Evolutionary conservation across 2,113 vertebrate genomes (phyloP), one percentile per base, ranked within the genome.

Genomic region (Hiodon alosoides): DNA sequence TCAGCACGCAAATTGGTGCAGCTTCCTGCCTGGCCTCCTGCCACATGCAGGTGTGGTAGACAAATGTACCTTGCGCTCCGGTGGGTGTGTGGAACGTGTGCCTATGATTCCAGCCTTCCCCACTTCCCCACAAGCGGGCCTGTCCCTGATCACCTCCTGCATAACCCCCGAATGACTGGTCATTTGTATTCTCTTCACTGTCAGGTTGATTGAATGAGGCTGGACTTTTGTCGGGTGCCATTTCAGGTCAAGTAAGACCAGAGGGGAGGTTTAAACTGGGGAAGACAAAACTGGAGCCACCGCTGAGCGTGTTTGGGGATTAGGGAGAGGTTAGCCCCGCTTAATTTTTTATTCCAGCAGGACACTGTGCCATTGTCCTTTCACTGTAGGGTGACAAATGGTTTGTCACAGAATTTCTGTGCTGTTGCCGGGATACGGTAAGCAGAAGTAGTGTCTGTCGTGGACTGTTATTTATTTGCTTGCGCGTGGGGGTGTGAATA

Each of bases 221-320:
- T 31, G 31, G 31, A 31, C 31, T 31, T 31, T 31, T 31, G 31
- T 31, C 31, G 31, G 31, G 31, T 31, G 31, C 31, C 31, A 31
- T 31, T 31, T 31, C 31, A 31, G 31, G 31, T 46, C 5, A 14
- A 50, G 61, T 17, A 51, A 65, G 62, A 65, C 77, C n/a, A 71
- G 17, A 59, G 47, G 74, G 69, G 71, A 69, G 77, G 9, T 68
- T 77, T 79, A 72, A 8, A 65, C 14, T 13, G 67, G 75, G 55
- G 50, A 73, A 6, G 64, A 60, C 66, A 68, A 50, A 68, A 68
- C 9, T 31, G 31, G 31, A 31, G 31, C 31, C 31, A 31, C 31
- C 31, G 31, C 31, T 31, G 31, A 31, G 31, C 31, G 31, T 31
- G 31, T 31, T 31, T 31, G 31, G 31, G 31, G 31, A 31, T 31